A percentile compares a stretch with the other conserved stretches of the same genome.
Evolutionary conservation across 1,140 invertebrate genomes (phyloP).

Genomic region (Tetramorium simillimum): DNA sequence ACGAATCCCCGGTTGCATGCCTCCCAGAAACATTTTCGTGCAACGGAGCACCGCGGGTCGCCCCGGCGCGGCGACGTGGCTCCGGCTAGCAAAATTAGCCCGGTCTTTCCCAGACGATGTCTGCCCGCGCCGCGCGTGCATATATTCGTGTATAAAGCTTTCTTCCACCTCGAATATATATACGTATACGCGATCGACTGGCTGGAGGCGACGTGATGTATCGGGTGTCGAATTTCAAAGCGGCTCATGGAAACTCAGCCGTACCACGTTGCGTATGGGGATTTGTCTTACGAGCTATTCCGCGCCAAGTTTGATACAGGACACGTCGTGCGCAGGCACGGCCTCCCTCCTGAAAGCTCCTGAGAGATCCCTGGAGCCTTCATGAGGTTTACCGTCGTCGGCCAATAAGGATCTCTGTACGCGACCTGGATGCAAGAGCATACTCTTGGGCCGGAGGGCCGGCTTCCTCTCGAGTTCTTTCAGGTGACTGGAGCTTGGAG

Average conservation of each 20-base stretch:
- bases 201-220: constrained; percentile 22
- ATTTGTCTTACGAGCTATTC: constrained; percentile 30
- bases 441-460: neutral
- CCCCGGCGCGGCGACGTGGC: constrained; percentile 21
- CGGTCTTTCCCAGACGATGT: constrained; percentile 77
- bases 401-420: constrained; percentile 57
- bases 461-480: constrained; percentile 47
- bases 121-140: constrained; percentile 57
- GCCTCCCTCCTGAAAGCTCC: constrained; percentile 40
- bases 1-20: constrained; percentile 57
- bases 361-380: constrained; percentile 20
- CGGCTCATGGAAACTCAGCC: neutral
- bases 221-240: constrained; percentile 60
- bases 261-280: neutral
- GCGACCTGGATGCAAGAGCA: constrained; percentile 43
- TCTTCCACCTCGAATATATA: constrained; percentile 55
- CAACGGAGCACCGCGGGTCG: constrained; percentile 48
- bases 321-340: constrained; percentile 35
- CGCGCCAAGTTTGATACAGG: constrained; percentile 55
- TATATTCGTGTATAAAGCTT: constrained; percentile 55
- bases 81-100: constrained; percentile 77
- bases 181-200: constrained; percentile 1
- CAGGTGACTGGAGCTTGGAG: constrained; percentile 18
- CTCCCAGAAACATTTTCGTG: constrained; percentile 64
- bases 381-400: constrained; percentile 41